Base-by-base conservation (phyloP, 2,113 vertebrate species). In the Cochlearius cochlearius region DNA sequence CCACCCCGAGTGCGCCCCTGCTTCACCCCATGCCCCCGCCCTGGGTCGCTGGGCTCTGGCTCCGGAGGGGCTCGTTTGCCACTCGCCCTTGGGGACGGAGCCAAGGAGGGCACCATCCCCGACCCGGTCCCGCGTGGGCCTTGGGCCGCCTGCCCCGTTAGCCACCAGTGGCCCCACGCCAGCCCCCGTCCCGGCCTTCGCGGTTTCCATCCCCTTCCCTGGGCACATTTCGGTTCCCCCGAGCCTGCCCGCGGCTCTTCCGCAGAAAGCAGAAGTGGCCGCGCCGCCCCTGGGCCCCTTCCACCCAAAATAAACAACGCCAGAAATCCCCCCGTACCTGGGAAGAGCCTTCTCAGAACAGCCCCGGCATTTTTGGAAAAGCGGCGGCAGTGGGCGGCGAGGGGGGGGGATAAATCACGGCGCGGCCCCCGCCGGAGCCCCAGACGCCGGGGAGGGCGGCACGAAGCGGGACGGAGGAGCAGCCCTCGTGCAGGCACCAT, bases 401-500 rank as follows among this genome's bases (percentile, higher is more conserved):
- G n/a, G 12, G 13, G 12, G 13, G 77, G 59, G 66, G 47, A 95
- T 95, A 97, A 97, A 96, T 47, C 5, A 10, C 0, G 0, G 84
- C 0, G 1, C 0, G 0, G 32, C 0, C 1, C 49, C 45, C 89
- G 41, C 34, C 38, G 14, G 25, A 68, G 93, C 12, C 68, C 47
- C 6, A 2, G 67, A 3, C 50, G 6, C 8, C 0, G 0, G 30
- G 20, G 58, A 88, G n/a, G 22, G 11, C 0, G 0, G 49, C 63
- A 72, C 11, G 0, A 41, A 32, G 38, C 26, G 15, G 68, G 23
- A 36, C 30, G 0, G 27, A 78, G 30, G 8, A 56, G 67, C 47
- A 91, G 41, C 73, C 63, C 43, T 25, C 16, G 6, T 4, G 0
- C 12, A 45, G 77, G 25, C 85, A 92, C 81, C 73, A 94, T 95